phyloP scores from a whole-genome alignment of 1,140 invertebrate genomes.

The Calephelis nemesis region DNA sequence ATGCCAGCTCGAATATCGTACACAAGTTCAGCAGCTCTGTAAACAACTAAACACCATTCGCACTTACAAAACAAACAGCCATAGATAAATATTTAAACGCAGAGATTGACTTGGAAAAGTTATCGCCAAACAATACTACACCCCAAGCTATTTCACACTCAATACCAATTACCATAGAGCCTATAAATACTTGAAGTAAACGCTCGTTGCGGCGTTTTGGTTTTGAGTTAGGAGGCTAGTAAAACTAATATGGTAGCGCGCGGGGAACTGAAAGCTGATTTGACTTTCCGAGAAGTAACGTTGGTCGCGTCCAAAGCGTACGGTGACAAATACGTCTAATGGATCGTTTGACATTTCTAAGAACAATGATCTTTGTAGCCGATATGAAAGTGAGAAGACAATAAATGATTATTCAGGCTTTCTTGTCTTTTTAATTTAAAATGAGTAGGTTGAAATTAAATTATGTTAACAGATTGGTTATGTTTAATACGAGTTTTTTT shows the following conservation, averaged over 20 bases:
- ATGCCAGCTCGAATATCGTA: constrained; percentile 50
- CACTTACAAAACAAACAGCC: constrained; percentile 75
- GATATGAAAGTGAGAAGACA: constrained; percentile 13
- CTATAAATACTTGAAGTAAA: constrained; percentile 32
- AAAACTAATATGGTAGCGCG: constrained; percentile 67
- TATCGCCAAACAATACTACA: constrained; percentile 31
- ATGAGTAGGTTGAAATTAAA: too few relatives aligned
- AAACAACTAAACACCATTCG: constrained; percentile 76
- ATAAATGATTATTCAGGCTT: constrained; percentile 3
- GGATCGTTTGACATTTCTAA: constrained; percentile 31
- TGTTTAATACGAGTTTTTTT: too few relatives aligned
- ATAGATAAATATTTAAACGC: constrained; percentile 74
- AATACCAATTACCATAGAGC: constrained; percentile 38
- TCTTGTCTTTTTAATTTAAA: not conserved
- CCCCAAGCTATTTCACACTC: constrained; percentile 46
- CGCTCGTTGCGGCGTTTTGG: constrained; percentile 39
- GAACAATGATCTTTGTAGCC: constrained; percentile 24
- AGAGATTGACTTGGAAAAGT: constrained; percentile 58
- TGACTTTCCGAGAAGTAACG: constrained; percentile 63
- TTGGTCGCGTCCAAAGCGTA: constrained; percentile 28
- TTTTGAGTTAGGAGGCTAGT: constrained; percentile 49
- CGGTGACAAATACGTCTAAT: constrained; percentile 25
- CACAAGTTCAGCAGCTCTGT: constrained; percentile 67
- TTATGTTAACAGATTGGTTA: too few relatives aligned
- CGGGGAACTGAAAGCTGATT: constrained; percentile 56